Evolutionary conservation across 2,888 invertebrate species (phyloP).

Genomic region (Criorhina ranunculi): DNA sequence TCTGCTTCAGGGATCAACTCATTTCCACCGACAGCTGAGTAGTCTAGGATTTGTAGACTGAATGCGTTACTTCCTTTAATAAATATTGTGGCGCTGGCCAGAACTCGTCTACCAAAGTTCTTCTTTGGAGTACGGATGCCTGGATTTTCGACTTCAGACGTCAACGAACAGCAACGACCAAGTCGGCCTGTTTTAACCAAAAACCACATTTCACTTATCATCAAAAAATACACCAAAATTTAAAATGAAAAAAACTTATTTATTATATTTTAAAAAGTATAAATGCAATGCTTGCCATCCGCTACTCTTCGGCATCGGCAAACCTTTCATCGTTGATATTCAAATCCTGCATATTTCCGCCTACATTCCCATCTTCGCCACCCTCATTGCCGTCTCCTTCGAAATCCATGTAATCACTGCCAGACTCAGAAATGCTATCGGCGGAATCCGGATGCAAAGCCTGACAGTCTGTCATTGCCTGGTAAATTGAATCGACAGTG

Average conservation of each 20-base stretch:
- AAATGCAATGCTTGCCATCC: conserved; percentile 8
- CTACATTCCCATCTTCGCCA: conserved; percentile 77
- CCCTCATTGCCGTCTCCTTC: conserved; percentile 77
- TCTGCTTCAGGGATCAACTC: too few species aligned
- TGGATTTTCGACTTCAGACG: too few species aligned
- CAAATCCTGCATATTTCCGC: conserved; percentile 82
- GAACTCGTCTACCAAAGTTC: too few species aligned
- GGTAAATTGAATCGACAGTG: conserved; percentile 89
- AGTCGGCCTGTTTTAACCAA: neutral
- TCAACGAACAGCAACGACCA: too few species aligned
- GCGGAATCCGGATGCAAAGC: conserved; percentile 91
- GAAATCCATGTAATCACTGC: conserved; percentile 82
- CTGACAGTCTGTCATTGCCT: conserved; percentile 91
- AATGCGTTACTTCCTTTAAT: too few species aligned
- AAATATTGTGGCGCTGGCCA: too few species aligned
- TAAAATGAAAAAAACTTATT: conserved; percentile 55
- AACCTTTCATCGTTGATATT: conserved; percentile 83
- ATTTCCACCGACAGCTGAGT: too few species aligned
- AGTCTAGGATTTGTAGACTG: too few species aligned
- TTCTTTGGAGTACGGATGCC: too few species aligned
- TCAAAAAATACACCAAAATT: neutral
- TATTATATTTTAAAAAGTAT: conserved; percentile 47
- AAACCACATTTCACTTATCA: neutral
- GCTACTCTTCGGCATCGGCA: conserved; percentile 83
- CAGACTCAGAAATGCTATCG: conserved; percentile 85